Evolutionary conservation across 2,797 vertebrate species (phyloP).

Genomic region (Carduelis carduelis): DNA sequence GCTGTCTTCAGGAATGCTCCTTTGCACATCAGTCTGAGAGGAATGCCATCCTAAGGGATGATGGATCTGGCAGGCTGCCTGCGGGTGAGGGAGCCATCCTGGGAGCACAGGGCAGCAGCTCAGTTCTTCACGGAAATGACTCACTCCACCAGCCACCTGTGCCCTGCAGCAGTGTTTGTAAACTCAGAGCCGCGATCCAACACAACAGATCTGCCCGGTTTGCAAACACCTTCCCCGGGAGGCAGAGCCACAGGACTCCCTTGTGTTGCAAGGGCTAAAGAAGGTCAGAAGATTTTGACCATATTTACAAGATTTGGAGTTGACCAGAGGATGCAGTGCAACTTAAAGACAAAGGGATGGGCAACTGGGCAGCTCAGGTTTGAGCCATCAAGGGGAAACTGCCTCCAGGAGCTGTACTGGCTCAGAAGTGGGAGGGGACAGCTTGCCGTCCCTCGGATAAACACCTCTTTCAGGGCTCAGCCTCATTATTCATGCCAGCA

Average conservation of each 20-base stretch:
- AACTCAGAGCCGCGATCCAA: rapidly evolving
- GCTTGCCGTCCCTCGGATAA: rapidly evolving
- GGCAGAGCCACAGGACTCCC: neutral
- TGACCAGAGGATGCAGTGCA: rapidly evolving
- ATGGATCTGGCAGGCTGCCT: neutral
- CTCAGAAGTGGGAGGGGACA: neutral
- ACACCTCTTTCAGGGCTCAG: neutral
- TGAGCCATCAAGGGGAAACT: neutral
- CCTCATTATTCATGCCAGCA: rapidly evolving
- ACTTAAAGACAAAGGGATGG: neutral
- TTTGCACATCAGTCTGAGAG: neutral
- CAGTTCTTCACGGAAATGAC: rapidly evolving
- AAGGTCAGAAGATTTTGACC: neutral
- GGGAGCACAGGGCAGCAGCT: neutral
- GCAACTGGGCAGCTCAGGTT: neutral
- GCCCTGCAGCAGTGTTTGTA: rapidly evolving
- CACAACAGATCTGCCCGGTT: rapidly evolving
- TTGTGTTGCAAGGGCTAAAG: too few species aligned
- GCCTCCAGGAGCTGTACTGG: neutral
- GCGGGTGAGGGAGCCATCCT: rapidly evolving
- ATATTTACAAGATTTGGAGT: neutral
- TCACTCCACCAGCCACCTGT: neutral
- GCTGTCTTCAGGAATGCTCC: rapidly evolving
- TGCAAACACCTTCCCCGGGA: neutral
- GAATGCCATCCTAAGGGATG: rapidly evolving